Conservation (phyloP, 2,888 invertebrate genomes). For the Oxystoma pomonae region DNA sequence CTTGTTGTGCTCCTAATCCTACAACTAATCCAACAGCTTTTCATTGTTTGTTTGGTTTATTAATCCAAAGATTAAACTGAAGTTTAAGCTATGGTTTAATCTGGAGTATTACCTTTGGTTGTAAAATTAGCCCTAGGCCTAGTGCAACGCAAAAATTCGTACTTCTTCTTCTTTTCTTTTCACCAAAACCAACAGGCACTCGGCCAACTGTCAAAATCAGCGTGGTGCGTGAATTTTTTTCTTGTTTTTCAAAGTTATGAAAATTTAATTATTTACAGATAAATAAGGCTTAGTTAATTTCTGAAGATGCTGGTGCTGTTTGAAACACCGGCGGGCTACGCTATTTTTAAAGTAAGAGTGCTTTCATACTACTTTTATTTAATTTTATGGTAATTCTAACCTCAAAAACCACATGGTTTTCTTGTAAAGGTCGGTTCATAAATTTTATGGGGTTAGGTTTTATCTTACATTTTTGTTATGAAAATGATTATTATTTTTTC, state of each 20-base stretch:
- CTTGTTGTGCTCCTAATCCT: too few species aligned
- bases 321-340: conserved; percentile 91
- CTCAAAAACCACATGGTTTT: conserved; percentile 14
- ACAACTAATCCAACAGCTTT: too few species aligned
- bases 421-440: neutral
- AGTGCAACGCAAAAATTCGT: too few species aligned
- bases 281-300: neutral
- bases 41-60: too few species aligned
- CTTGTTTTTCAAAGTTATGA: neutral
- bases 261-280: neutral
- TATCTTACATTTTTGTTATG: neutral
- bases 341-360: conserved; percentile 88
- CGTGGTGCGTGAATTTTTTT: neutral
- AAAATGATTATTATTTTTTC: neutral
- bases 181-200: too few species aligned
- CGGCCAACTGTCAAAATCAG: neutral
- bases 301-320: conserved; percentile 82
- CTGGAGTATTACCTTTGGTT: too few species aligned
- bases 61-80: too few species aligned
- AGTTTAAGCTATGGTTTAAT: too few species aligned
- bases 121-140: too few species aligned
- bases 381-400: conserved; percentile 18
- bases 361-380: conserved; percentile 10
- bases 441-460: neutral
- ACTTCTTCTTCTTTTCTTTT: too few species aligned